phyloP scores from a whole-genome alignment of 2,888 invertebrate genomes.

The Lasiommata megera region DNA sequence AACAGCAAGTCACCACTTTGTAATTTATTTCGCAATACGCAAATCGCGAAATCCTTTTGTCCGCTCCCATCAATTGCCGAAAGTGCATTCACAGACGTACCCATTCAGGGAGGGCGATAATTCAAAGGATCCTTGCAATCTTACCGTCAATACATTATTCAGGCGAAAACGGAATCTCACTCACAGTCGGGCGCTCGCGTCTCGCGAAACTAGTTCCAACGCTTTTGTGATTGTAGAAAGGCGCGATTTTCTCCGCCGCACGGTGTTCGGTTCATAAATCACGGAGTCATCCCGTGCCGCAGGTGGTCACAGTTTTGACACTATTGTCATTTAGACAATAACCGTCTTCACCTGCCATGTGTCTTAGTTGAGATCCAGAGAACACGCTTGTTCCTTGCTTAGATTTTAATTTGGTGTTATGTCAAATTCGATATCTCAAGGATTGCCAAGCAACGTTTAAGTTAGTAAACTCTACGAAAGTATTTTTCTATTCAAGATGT shows the following conservation, averaged over 20 bases:
- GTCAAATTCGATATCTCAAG: no score
- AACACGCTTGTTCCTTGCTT: no score
- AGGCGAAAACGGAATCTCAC: conserved; percentile 29
- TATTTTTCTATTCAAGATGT: no score
- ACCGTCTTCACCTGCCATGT: conserved; percentile 56
- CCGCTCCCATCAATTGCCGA: conserved; percentile 21
- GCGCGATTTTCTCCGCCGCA: conserved; percentile 65
- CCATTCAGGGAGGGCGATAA: conserved; percentile 23
- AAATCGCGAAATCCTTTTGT: conserved; percentile 13
- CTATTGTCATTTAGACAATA: conserved; percentile 46
- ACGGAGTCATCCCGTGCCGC: conserved; percentile 46
- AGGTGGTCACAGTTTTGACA: conserved; percentile 56
- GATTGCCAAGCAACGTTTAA: no score
- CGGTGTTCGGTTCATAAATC: conserved; percentile 59
- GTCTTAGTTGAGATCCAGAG: conserved; percentile 54
- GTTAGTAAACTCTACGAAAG: no score
- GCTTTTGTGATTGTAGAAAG: conserved; percentile 46
- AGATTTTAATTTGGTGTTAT: no score
- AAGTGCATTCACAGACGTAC: conserved; percentile 29
- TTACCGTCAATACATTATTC: conserved; percentile 29
- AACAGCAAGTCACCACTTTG: neutral
- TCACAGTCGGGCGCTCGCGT: conserved; percentile 24
- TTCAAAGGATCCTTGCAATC: conserved; percentile 34
- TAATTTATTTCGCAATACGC: conserved; percentile 2
- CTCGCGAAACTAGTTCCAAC: conserved; percentile 37